A percentile compares a stretch with the other conserved stretches of the same genome.
Evolutionary conservation across 2,797 vertebrate species (phyloP).

Genomic region (Odontamblyopus rebecca): DNA sequence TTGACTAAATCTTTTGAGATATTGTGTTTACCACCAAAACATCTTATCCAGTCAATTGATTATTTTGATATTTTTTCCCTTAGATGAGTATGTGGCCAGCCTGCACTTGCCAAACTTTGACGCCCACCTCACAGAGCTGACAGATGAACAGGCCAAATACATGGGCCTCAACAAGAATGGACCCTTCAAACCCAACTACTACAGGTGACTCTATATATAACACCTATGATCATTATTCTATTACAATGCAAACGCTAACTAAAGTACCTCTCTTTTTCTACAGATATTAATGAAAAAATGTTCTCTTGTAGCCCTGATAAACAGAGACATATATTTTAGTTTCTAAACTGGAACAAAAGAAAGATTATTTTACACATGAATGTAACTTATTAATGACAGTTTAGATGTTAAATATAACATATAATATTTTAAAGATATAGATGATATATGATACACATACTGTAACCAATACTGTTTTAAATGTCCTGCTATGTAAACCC

Average conservation of each 20-base stretch:
- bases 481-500: constrained; percentile 56
- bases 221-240: background rate
- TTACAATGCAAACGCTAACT: background rate
- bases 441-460: constrained; percentile 35
- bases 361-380: constrained; percentile 78
- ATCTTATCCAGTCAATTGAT: background rate
- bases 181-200: constrained; percentile 99
- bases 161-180: constrained; percentile 98
- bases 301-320: constrained; percentile 58
- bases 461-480: constrained; percentile 63
- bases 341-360: constrained; percentile 71
- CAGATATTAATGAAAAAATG: constrained; percentile 75
- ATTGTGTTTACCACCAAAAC: too few relatives aligned
- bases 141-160: constrained; percentile 98
- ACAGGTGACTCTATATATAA: constrained; percentile 78
- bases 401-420: constrained; percentile 53
- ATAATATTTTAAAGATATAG: constrained; percentile 32
- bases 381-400: constrained; percentile 73
- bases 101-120: constrained; percentile 94
- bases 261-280: constrained; percentile 33
- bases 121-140: constrained; percentile 94
- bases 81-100: constrained; percentile 97
- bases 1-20: too few relatives aligned
- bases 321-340: constrained; percentile 79
- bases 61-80: constrained; percentile 19